Percentiles rank a stretch among this genome's conserved stretches.
These are phyloP conservation scores for Sycobia sp. DNA, from an alignment of 1,140 invertebrate species.

Conservation along the genomic window DNA sequence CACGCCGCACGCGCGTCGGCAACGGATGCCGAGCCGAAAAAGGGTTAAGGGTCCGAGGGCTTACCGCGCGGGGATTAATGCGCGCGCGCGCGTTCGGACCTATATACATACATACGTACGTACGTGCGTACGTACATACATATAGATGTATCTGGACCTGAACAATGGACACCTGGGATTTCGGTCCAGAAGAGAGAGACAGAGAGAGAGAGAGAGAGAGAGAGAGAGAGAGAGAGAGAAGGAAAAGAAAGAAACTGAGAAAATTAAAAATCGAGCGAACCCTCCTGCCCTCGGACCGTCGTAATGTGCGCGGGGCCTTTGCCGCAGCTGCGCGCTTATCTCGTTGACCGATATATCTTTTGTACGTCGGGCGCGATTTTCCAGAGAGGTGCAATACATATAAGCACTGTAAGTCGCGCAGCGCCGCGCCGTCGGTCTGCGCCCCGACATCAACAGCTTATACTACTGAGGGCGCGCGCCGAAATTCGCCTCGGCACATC, in stretches of 20 bases:
- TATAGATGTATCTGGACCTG: slow-evolving; percentile 33
- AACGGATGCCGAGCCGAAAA: slow-evolving; percentile 50
- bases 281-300: too few relatives aligned
- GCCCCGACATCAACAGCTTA: too few relatives aligned
- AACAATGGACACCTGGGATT: slow-evolving; percentile 52
- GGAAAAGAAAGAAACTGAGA: slow-evolving; percentile 37
- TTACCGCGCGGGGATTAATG: slow-evolving; percentile 29
- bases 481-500: too few relatives aligned
- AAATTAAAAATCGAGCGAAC: slow-evolving; percentile 28
- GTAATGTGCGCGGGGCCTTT: too few relatives aligned
- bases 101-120: too few relatives aligned
- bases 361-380: neutral
- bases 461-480: too few relatives aligned
- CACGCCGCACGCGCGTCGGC: slow-evolving; percentile 50
- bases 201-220: neutral
- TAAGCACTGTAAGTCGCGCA: too few relatives aligned
- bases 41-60: slow-evolving; percentile 45
- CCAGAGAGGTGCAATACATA: too few relatives aligned
- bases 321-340: too few relatives aligned
- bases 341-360: too few relatives aligned
- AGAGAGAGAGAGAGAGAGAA: neutral
- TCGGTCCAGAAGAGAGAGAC: neutral
- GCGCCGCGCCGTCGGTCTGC: too few relatives aligned
- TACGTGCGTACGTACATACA: neutral
- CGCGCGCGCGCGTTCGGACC: neutral